These are phyloP conservation scores for Xenopus petersii DNA, from an alignment of 2,797 vertebrate genomes.

Conservation along the genomic window DNA sequence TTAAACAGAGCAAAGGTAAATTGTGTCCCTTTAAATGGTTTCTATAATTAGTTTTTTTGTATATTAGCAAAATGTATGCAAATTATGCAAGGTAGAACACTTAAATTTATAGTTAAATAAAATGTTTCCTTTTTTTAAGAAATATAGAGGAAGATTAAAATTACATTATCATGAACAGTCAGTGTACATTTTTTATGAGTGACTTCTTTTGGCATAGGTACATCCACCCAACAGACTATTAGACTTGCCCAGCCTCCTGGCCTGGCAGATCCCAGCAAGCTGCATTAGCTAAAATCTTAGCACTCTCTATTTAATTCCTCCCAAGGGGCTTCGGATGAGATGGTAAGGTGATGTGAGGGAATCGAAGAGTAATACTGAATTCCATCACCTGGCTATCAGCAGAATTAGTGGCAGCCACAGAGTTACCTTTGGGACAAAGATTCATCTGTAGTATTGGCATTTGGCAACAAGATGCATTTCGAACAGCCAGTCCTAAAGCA, in stretches of 20 bases:
- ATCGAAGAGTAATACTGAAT: conserved; percentile 55
- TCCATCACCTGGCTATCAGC: conserved; percentile 61
- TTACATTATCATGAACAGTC: background rate
- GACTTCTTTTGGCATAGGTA: background rate
- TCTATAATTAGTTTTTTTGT: no score
- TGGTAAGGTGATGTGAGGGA: conserved; percentile 9
- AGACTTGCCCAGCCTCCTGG: conserved; percentile 50
- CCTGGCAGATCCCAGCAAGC: conserved; percentile 56
- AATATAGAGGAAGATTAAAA: no score
- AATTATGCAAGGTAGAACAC: background rate
- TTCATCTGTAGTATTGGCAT: conserved; percentile 60
- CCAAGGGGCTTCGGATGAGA: conserved; percentile 45
- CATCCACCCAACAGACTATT: conserved; percentile 23
- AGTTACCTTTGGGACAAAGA: conserved; percentile 61
- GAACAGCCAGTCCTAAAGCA: conserved; percentile 57
- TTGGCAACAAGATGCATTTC: conserved; percentile 52
- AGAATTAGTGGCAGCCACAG: conserved; percentile 55
- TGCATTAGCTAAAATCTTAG: conserved; percentile 58
- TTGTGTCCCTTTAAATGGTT: no score
- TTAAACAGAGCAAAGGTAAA: no score
- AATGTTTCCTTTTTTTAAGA: no score
- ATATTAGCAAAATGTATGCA: no score
- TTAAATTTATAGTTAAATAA: background rate
- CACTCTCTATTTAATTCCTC: conserved; percentile 54
- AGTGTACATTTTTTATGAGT: background rate